Conservation (phyloP, 1,140 invertebrate species). For the Aphis craccivora region DNA sequence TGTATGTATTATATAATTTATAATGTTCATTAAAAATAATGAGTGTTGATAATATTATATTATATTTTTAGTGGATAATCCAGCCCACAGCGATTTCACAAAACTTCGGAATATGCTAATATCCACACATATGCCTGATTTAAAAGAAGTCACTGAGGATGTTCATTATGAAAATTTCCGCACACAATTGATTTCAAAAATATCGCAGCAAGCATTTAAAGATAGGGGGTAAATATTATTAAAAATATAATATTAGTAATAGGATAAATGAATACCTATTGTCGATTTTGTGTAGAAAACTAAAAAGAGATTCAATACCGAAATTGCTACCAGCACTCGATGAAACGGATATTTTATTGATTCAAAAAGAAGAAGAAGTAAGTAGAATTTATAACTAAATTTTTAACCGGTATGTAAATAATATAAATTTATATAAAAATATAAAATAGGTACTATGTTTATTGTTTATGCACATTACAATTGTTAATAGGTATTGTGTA, state of each 20-base stretch:
- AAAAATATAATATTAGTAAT: not conserved
- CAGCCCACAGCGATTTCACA: conserved; percentile 96
- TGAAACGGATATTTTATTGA: conserved; percentile 83
- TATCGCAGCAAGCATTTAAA: conserved; percentile 82
- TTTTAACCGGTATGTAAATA: not conserved
- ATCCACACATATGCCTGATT: conserved; percentile 93
- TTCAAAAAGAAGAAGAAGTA: conserved; percentile 94
- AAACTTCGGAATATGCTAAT: conserved; percentile 96
- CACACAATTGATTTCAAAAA: conserved; percentile 87
- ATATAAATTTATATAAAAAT: not conserved
- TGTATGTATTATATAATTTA: not conserved
- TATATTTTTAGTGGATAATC: conserved; percentile 84
- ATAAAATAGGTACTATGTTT: too few species aligned
- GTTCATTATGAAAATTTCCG: conserved; percentile 97
- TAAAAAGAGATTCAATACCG: conserved; percentile 82
- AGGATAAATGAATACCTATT: not conserved
- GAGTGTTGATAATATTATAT: not conserved
- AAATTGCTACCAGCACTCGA: conserved; percentile 79
- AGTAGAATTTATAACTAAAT: conserved; percentile 48
- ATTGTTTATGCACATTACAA: too few species aligned
- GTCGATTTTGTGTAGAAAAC: conserved; percentile 71
- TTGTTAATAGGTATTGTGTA: too few species aligned
- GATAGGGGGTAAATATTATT: conserved; percentile 69
- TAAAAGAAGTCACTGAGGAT: conserved; percentile 93
- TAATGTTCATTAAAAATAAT: not conserved